phyloP scores from a whole-genome alignment of 2,797 vertebrate species.

The Lagocephalus sceleratus region DNA sequence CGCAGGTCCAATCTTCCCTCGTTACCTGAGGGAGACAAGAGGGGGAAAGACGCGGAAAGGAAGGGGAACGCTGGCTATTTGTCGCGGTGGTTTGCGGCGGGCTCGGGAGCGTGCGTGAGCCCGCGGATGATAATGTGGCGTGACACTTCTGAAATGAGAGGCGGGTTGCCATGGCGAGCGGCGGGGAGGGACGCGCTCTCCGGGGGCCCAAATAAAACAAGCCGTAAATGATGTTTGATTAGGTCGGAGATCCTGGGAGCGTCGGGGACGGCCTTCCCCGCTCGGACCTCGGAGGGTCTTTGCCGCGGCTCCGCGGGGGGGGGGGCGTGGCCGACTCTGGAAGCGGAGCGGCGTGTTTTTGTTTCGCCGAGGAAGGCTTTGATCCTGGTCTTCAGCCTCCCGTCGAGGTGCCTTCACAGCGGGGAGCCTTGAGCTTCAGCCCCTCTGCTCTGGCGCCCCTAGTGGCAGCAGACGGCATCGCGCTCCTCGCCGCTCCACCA shows the following conservation, averaged over 20 bases:
- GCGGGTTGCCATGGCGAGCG: conserved; percentile 95
- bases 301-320: no score
- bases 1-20: conserved; percentile 47
- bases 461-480: not conserved
- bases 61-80: conserved; percentile 56
- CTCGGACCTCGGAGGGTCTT: conserved; percentile 36
- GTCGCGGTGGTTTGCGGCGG: conserved; percentile 86
- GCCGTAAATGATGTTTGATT: conserved; percentile 99
- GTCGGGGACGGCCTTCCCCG: conserved; percentile 80
- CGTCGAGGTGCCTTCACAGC: no score
- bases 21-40: conserved; percentile 52
- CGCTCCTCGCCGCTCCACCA: no score
- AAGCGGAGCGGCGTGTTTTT: no score
- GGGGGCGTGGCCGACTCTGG: no score
- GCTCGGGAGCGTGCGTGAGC: conserved; percentile 89
- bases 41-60: conserved; percentile 40
- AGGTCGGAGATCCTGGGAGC: conserved; percentile 97
- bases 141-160: conserved; percentile 99
- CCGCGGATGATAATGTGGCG: conserved; percentile 96
- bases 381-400: no score
- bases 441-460: conserved; percentile 3
- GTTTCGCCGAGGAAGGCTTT: no score
- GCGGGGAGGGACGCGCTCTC: conserved; percentile 90
- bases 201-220: conserved; percentile 97
- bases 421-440: no score